These are phyloP conservation scores for Tapirus indicus DNA, from an alignment of 2,797 vertebrate species.

Conservation along the genomic window DNA sequence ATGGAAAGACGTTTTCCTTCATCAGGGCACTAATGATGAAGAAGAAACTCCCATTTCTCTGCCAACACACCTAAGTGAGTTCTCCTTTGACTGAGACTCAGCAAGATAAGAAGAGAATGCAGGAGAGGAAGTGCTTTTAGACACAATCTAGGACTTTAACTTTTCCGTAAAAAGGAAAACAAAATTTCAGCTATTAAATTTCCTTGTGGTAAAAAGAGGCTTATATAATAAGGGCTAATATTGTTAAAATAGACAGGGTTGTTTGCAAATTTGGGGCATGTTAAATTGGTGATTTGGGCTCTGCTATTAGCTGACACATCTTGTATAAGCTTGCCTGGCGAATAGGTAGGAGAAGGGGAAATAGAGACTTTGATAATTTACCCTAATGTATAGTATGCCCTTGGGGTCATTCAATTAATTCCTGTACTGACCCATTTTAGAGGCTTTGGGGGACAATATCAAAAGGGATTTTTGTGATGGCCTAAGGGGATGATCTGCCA, in stretches of 20 bases:
- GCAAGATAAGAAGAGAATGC: slow-evolving; percentile 1
- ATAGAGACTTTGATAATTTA: slow-evolving; percentile 37
- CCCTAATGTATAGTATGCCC: not conserved
- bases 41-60: not conserved
- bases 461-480: slow-evolving; percentile 56
- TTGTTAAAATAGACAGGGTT: not conserved
- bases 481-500: slow-evolving; percentile 36
- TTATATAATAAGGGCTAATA: not conserved
- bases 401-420: slow-evolving; percentile 53
- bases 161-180: not conserved
- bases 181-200: not conserved
- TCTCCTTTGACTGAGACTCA: not conserved
- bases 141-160: not conserved
- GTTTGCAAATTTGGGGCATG: not conserved
- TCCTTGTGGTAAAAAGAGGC: not conserved
- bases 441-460: slow-evolving; percentile 27
- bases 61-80: not conserved
- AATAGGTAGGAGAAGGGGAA: slow-evolving; percentile 35
- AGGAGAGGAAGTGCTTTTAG: not conserved
- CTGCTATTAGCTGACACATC: not conserved
- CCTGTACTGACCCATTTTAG: slow-evolving; percentile 66
- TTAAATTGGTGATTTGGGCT: slow-evolving; percentile 32
- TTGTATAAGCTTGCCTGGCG: not conserved
- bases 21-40: not conserved
- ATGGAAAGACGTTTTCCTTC: not conserved